Percentiles rank a stretch among this genome's conserved stretches.
phyloP scores from a whole-genome alignment of 1,140 invertebrate species.

The Rhysida immarginata region DNA sequence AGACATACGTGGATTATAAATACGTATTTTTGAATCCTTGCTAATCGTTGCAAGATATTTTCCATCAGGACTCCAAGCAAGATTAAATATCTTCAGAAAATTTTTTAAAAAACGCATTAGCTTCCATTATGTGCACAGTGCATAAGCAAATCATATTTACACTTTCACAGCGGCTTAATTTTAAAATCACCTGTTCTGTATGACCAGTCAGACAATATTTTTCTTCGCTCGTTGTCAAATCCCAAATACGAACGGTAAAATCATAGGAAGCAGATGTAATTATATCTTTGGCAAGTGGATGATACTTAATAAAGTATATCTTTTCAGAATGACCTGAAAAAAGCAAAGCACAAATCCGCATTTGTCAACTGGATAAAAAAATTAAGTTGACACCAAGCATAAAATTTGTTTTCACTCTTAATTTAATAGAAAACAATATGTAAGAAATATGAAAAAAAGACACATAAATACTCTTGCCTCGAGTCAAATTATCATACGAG shows the following conservation, averaged over 20 bases:
- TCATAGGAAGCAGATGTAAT: constrained; percentile 76
- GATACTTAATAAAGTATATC: constrained; percentile 78
- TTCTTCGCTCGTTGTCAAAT: constrained; percentile 11
- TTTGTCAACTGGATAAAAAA: too few species aligned
- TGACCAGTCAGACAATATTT: constrained; percentile 39
- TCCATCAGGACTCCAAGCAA: constrained; percentile 82
- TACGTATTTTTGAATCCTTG: constrained; percentile 71
- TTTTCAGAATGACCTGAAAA: constrained; percentile 68
- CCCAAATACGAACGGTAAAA: constrained; percentile 73
- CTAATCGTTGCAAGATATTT: constrained; percentile 65
- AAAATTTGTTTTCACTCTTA: too few species aligned
- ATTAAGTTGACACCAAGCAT: too few species aligned
- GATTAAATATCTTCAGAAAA: constrained; percentile 54
- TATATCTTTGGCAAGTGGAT: constrained; percentile 70
- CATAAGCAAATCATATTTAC: too few species aligned
- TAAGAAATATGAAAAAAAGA: too few species aligned
- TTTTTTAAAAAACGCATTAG: background rate
- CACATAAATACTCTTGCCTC: too few species aligned
- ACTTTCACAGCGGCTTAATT: too few species aligned
- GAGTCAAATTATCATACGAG: too few species aligned
- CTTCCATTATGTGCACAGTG: background rate
- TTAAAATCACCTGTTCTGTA: constrained; percentile 46
- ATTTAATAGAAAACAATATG: too few species aligned
- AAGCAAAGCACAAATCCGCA: too few species aligned
- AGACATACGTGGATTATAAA: constrained; percentile 54